These are phyloP conservation scores for Irena cyanogastra DNA, from an alignment of 2,113 vertebrate species.

Conservation along the genomic window DNA sequence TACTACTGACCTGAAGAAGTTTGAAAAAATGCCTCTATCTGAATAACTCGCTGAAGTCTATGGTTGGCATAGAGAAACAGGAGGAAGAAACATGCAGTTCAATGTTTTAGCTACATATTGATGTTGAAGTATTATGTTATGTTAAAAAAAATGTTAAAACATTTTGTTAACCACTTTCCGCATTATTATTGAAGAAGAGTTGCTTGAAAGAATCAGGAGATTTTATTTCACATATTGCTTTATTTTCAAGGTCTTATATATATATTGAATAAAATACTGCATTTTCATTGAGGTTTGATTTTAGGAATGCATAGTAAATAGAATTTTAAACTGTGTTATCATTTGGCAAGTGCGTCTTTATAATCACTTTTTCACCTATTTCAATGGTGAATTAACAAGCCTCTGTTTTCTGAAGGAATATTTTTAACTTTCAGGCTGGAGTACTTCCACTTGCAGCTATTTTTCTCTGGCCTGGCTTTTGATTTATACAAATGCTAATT, in stretches of 20 bases:
- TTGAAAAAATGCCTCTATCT: not conserved
- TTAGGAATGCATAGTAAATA: not conserved
- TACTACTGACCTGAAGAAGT: not conserved
- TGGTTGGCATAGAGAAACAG: not conserved
- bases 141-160: too few species aligned
- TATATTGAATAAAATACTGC: not conserved
- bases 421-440: conserved; percentile 10
- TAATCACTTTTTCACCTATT: not conserved
- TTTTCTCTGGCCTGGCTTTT: conserved; percentile 39
- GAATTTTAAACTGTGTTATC: not conserved
- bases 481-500: conserved; percentile 55
- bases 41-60: not conserved
- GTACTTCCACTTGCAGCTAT: conserved; percentile 13
- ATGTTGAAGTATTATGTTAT: not conserved
- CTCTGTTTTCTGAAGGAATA: not conserved
- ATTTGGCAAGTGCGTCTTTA: not conserved
- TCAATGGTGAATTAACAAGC: not conserved
- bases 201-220: not conserved
- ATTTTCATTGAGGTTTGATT: not conserved
- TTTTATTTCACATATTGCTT: not conserved
- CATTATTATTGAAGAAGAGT: not conserved
- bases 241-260: not conserved
- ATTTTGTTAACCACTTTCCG: not conserved
- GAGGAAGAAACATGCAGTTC: not conserved
- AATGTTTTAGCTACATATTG: not conserved